phyloP scores from a whole-genome alignment of 2,797 vertebrate genomes.

The Sebastes diaconus region DNA sequence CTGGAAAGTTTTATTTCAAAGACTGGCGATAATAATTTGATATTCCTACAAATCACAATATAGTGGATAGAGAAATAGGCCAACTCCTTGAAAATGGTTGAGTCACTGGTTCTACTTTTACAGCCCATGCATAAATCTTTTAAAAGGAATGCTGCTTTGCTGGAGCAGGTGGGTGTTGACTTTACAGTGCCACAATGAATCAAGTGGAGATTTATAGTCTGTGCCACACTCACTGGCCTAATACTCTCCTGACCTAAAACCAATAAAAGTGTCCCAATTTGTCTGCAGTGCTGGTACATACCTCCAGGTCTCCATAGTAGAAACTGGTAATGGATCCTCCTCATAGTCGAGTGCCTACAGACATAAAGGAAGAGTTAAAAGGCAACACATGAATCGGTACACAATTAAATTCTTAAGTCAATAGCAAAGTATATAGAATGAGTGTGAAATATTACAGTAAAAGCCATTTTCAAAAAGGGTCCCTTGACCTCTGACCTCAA shows the following conservation, averaged over 20 bases:
- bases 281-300: conserved; percentile 60
- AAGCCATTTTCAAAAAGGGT: not conserved
- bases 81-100: conserved; percentile 10
- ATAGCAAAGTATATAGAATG: not conserved
- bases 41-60: not conserved
- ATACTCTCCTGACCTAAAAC: conserved; percentile 67
- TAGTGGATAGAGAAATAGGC: conserved; percentile 11
- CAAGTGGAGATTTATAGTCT: conserved; percentile 50
- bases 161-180: conserved; percentile 54
- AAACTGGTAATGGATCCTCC: conserved; percentile 43
- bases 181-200: conserved; percentile 42
- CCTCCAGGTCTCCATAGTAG: conserved; percentile 72
- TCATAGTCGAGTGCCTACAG: conserved; percentile 51
- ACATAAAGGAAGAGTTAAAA: conserved; percentile 17
- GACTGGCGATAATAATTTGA: not conserved
- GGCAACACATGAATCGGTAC: not conserved
- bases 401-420: not conserved
- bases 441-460: not conserved
- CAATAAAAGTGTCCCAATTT: conserved; percentile 48
- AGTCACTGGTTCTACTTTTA: conserved; percentile 30
- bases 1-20: not conserved
- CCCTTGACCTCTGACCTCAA: too few species aligned
- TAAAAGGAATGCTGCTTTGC: conserved; percentile 47
- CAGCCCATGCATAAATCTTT: conserved; percentile 30
- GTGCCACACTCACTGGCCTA: conserved; percentile 58